A percentile compares a stretch with the other conserved stretches of the same genome.
These are phyloP conservation scores for Drosophila neocordata DNA, from an alignment of 1,140 invertebrate genomes.

Conservation along the genomic window DNA sequence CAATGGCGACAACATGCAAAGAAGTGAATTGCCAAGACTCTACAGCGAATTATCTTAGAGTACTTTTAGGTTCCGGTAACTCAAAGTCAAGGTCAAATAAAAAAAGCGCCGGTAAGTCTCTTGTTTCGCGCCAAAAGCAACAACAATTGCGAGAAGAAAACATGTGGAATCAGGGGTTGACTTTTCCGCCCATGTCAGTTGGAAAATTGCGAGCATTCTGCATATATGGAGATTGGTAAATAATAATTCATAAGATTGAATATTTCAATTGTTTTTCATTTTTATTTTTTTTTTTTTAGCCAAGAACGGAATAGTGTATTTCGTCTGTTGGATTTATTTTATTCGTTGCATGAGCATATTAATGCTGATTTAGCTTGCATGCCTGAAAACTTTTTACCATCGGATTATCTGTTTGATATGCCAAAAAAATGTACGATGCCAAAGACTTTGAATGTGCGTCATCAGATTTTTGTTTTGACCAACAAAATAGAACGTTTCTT, in stretches of 20 bases:
- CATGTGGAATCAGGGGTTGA: slow-evolving; percentile 6
- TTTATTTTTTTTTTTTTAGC: slow-evolving; percentile 17
- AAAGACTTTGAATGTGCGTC: slow-evolving; percentile 48
- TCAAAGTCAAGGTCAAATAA: slow-evolving; percentile 29
- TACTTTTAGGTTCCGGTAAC: neutral
- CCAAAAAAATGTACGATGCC: slow-evolving; percentile 48
- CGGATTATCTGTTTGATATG: slow-evolving; percentile 41
- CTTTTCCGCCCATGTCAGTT: neutral
- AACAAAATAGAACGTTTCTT: slow-evolving; percentile 60
- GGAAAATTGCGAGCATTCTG: slow-evolving; percentile 13
- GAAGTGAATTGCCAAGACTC: slow-evolving; percentile 17
- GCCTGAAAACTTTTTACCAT: slow-evolving; percentile 40
- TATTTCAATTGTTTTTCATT: neutral
- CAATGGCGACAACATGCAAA: neutral
- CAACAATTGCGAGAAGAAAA: slow-evolving; percentile 48
- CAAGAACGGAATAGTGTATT: slow-evolving; percentile 32
- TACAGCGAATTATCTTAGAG: neutral
- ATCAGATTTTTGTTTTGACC: slow-evolving; percentile 63
- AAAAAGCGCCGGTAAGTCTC: neutral
- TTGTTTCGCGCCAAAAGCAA: slow-evolving; percentile 35
- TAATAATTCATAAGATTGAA: neutral
- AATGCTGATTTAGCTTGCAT: slow-evolving; percentile 29
- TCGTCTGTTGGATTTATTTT: slow-evolving; percentile 58
- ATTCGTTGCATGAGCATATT: slow-evolving; percentile 57
- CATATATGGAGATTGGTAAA: slow-evolving; percentile 38